Base-by-base conservation (phyloP, 2,113 vertebrate genomes). In the Thymallus thymallus region DNA sequence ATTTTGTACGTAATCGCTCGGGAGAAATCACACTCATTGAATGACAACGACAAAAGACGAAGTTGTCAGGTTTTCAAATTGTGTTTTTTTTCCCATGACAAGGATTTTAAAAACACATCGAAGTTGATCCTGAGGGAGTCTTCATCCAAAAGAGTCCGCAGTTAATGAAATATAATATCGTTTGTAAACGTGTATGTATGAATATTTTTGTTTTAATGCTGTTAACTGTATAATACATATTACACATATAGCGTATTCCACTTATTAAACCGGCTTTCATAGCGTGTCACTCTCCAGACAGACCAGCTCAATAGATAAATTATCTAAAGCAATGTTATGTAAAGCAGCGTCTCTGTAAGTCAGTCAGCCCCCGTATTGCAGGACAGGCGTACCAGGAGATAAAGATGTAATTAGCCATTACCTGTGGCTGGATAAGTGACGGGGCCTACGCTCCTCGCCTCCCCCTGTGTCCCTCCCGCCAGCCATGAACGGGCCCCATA, bases 21-120 rank as follows among this genome's bases (percentile, higher is more conserved):
- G 78, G 72, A 81, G 76, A 84, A 85, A 71, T 84, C 82, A 88
- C 86, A 87, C 80, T 88, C 83, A 87, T 80, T 86, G 67, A 88
- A 83, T 51, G 4, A 82, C 51, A 48, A 76, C 70, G 67, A 74
- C 10, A 84, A 80, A 84, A 51, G 48, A 51, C 80, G 82, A 79
- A 82, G 35, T 56, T 82, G 83, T 87, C 88, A 88, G 86, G 84
- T 91, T 91, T 92, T 89, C 66, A 71, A 90, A 90, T 92, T 77
- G 90, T 92, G 86, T 85, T 93, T 89, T 91, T 86, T 91, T 92
- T n/a, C n/a, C n/a, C n/a, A n/a, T 93, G 88, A 88, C 81, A 75
- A 89, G 88, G 89, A 91, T 91, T 93, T 92, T 91, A 86, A 91
- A 89, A 84, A 87, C 75, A 73, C 83, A 87, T 84, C 81, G 74